These are phyloP conservation scores for Lasioglossum leucozonium DNA, from an alignment of 2,888 invertebrate species.

Conservation along the genomic window DNA sequence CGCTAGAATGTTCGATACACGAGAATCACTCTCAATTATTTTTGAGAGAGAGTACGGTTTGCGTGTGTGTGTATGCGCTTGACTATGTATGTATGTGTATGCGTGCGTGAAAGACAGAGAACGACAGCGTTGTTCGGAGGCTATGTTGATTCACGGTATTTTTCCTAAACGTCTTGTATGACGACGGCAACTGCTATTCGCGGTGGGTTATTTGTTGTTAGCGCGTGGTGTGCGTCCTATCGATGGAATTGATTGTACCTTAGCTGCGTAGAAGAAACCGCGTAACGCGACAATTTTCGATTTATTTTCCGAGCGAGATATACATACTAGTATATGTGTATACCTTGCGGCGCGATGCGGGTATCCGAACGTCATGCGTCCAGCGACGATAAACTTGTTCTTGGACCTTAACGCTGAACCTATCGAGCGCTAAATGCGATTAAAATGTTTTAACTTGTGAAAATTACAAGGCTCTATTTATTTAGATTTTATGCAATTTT, in stretches of 20 bases:
- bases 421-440: no score
- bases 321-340: neutral
- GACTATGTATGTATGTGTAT: neutral
- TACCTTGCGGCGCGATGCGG: neutral
- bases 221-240: constrained; percentile 39
- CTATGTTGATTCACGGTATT: constrained; percentile 45
- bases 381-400: no score
- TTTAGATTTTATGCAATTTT: no score
- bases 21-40: constrained; percentile 45
- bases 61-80: neutral
- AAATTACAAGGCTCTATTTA: no score
- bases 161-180: constrained; percentile 27
- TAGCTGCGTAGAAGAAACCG: constrained; percentile 1
- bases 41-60: neutral
- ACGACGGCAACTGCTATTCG: constrained; percentile 15
- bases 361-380: neutral
- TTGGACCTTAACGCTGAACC: no score
- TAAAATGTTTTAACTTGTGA: no score
- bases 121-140: neutral
- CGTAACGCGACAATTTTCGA: neutral
- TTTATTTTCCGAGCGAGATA: neutral
- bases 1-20: constrained; percentile 15
- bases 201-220: constrained; percentile 25
- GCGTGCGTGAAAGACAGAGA: neutral
- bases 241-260: constrained; percentile 47